Conservation (phyloP, 1,140 invertebrate genomes). For the Maniola jurtina region DNA sequence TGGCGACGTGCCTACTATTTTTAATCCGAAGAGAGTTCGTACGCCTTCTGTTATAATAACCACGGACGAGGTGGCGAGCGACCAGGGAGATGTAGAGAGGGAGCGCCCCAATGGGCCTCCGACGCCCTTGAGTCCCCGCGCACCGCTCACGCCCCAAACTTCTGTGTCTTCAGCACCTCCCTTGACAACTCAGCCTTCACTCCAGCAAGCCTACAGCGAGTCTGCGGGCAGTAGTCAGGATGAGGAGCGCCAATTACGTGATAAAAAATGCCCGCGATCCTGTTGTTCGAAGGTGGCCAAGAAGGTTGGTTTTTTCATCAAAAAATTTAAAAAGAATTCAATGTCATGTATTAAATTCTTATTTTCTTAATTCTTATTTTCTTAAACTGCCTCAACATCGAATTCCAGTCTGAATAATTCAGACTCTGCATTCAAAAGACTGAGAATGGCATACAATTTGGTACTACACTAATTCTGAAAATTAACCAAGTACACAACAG, state of each 20-base stretch:
- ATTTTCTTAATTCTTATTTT: no score
- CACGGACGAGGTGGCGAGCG: conserved; percentile 78
- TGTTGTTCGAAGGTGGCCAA: conserved; percentile 86
- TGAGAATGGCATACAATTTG: no score
- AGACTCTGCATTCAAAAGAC: no score
- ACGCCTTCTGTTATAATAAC: conserved; percentile 86
- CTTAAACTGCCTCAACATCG: no score
- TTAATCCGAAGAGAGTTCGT: conserved; percentile 85
- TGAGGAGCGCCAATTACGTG: conserved; percentile 67
- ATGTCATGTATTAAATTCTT: no score
- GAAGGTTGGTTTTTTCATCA: conserved; percentile 66
- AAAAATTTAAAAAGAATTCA: no score
- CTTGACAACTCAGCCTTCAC: conserved; percentile 62
- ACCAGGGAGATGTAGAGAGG: conserved; percentile 55
- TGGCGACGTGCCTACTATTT: conserved; percentile 86
- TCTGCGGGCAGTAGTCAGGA: conserved; percentile 80
- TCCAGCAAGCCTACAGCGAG: conserved; percentile 71
- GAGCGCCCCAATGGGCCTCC: conserved; percentile 66
- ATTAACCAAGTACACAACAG: no score
- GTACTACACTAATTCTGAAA: no score
- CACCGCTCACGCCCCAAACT: conserved; percentile 65
- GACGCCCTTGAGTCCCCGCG: conserved; percentile 64
- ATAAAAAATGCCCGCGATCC: conserved; percentile 80
- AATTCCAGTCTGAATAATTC: no score
- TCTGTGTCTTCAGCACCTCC: conserved; percentile 67